Evolutionary conservation across 2,888 invertebrate species (phyloP).

Genomic region (Rutpela maculata): DNA sequence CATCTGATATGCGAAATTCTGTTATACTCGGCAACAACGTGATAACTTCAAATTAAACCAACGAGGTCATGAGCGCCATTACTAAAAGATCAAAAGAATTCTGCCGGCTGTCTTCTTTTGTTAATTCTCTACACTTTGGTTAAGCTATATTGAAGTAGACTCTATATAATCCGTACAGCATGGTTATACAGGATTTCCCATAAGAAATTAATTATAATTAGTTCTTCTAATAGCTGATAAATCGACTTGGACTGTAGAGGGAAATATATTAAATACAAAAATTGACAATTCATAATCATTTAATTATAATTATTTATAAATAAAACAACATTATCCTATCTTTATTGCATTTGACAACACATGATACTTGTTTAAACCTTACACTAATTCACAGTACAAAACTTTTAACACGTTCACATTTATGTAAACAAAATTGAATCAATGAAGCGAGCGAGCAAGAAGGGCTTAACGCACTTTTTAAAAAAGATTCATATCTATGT

Average conservation of each 20-base stretch:
- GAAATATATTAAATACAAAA: background rate
- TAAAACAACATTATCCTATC: constrained; percentile 12
- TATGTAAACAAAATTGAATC: constrained; percentile 19
- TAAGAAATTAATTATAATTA: too few species aligned
- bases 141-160: too few species aligned
- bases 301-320: constrained; percentile 38
- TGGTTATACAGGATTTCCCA: too few species aligned
- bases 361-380: constrained; percentile 29
- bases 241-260: background rate
- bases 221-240: too few species aligned
- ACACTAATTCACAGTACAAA: constrained; percentile 25
- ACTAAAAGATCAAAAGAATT: too few species aligned
- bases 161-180: too few species aligned
- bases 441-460: constrained; percentile 5
- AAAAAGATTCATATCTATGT: constrained; percentile 2
- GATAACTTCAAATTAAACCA: too few species aligned
- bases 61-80: too few species aligned
- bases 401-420: constrained; percentile 16
- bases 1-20: too few species aligned
- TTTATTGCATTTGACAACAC: constrained; percentile 36
- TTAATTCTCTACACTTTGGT: too few species aligned
- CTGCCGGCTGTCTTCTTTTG: too few species aligned
- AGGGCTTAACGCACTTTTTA: constrained; percentile 11
- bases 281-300: background rate
- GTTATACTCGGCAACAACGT: too few species aligned